Evolutionary conservation across 2,797 vertebrate genomes (phyloP).

Genomic region (Lindbergichthys nudifrons): DNA sequence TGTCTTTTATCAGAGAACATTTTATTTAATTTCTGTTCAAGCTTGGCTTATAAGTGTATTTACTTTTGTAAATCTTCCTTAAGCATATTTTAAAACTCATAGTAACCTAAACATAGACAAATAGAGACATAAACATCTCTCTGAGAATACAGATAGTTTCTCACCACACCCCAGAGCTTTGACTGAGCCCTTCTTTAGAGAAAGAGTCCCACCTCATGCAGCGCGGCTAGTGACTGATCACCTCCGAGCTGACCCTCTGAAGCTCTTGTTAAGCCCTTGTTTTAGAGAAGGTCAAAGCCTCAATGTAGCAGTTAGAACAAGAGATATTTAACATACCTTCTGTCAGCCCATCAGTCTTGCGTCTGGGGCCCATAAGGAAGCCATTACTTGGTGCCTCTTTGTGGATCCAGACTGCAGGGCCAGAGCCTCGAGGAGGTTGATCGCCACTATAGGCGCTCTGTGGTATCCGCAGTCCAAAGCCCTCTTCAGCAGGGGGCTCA

Average conservation of each 20-base stretch:
- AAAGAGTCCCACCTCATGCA: slow-evolving; percentile 65
- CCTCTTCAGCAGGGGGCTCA: slow-evolving; percentile 74
- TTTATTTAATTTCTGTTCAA: background rate
- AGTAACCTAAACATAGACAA: slow-evolving; percentile 4
- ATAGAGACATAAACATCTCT: slow-evolving; percentile 19
- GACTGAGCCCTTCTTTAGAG: slow-evolving; percentile 44
- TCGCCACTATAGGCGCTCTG: slow-evolving; percentile 73
- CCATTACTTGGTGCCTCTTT: slow-evolving; percentile 86
- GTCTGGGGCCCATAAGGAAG: slow-evolving; percentile 87
- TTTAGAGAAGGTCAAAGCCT: slow-evolving; percentile 83
- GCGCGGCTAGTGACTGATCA: slow-evolving; percentile 81
- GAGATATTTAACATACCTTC: slow-evolving; percentile 93
- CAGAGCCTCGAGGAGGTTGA: slow-evolving; percentile 72
- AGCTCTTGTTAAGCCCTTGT: slow-evolving; percentile 84
- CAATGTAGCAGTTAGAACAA: slow-evolving; percentile 84
- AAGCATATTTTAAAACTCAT: slow-evolving; percentile 9
- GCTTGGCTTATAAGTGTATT: slow-evolving; percentile 16
- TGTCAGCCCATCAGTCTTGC: slow-evolving; percentile 87
- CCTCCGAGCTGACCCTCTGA: slow-evolving; percentile 79
- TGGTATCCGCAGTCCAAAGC: slow-evolving; percentile 79
- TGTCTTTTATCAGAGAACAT: background rate
- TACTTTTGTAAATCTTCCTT: slow-evolving; percentile 14
- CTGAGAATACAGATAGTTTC: slow-evolving; percentile 52
- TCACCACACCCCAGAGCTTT: slow-evolving; percentile 47
- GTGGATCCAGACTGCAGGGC: slow-evolving; percentile 73